Base-by-base conservation (phyloP, 1,140 invertebrate genomes). In the Drosophila azteca region DNA sequence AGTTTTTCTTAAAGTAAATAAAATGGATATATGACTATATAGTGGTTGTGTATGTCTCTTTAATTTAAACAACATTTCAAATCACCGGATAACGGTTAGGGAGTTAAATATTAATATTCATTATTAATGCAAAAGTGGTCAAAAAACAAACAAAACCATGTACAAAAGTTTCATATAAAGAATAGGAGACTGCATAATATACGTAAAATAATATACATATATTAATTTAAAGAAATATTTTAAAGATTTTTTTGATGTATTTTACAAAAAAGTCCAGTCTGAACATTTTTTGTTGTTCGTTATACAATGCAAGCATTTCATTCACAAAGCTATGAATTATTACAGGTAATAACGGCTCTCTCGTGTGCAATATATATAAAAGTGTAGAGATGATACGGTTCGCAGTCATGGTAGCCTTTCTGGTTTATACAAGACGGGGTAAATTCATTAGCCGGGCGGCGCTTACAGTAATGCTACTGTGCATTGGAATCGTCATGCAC, bases 361-460 rank as follows among this genome's bases (percentile, higher is more conserved):
- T 39, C 35, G 11, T 39, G 35, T 45, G 11, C 1, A 26, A 35
- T 26, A 49, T 41, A 48, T 15, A 52, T 39, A 7, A 51, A 24
- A 35, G n/a, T 22, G n/a, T 17, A 51, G 8, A 53, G 8, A 48
- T 45, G 45, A 31, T 31, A 41, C 17, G 46, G 26, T 39, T 54
- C 6, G 46, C 29, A 70, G 70, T 52, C 57, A 85, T 85, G 81
- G 39, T 54, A 61, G 50, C 46, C 24, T 54, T 78, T 60, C 53
- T 49, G 15, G 41, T 29, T 46, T 43, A 49, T 29, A 44, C 8
- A 31, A 57, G 44, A 57, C 51, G 35, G 49, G 39, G 50, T n/a
- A 60, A 44, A 15, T 54, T 58, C 26, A 52, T 66, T 31, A 41
- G 57, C 59, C 72, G 61, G 44, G 41, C 73, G 20, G 61, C 64